Evolutionary conservation across 2,888 invertebrate species (phyloP).

Genomic region (Apeira syringaria): DNA sequence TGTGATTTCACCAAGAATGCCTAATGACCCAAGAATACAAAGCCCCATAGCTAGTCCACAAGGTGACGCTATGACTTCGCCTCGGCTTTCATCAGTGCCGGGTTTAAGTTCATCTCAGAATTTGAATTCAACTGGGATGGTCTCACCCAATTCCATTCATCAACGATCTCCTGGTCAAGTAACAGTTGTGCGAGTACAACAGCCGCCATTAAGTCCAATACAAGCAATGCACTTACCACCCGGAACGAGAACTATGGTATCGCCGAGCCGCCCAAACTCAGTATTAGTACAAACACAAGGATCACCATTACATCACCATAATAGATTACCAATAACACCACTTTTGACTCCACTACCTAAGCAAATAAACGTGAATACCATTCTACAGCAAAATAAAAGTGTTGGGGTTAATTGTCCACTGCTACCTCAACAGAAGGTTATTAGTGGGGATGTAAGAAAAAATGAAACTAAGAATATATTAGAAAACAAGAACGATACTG

Average conservation of each 20-base stretch:
- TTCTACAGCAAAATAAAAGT: slow-evolving; percentile 64
- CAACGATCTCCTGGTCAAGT: slow-evolving; percentile 74
- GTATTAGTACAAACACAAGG: slow-evolving; percentile 67
- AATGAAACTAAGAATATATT: slow-evolving; percentile 47
- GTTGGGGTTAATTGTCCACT: slow-evolving; percentile 48
- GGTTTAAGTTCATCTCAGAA: slow-evolving; percentile 66
- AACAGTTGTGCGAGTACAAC: slow-evolving; percentile 80
- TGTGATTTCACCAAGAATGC: slow-evolving; percentile 69
- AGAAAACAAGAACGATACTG: slow-evolving; percentile 54
- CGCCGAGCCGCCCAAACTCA: slow-evolving; percentile 72
- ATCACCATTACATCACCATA: slow-evolving; percentile 74
- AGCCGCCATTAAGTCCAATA: slow-evolving; percentile 72
- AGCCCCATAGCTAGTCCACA: slow-evolving; percentile 70
- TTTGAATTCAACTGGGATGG: slow-evolving; percentile 58
- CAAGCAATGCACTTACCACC: slow-evolving; percentile 70
- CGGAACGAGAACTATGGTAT: slow-evolving; percentile 66
- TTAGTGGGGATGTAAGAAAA: slow-evolving; percentile 59
- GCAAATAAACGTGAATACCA: slow-evolving; percentile 77
- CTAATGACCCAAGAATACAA: slow-evolving; percentile 64
- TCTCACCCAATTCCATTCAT: slow-evolving; percentile 65
- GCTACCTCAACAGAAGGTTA: slow-evolving; percentile 66
- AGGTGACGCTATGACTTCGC: slow-evolving; percentile 62
- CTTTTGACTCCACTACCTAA: slow-evolving; percentile 83
- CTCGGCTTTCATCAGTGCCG: slow-evolving; percentile 67
- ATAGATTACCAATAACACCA: slow-evolving; percentile 83